phyloP scores from a whole-genome alignment of 2,113 vertebrate genomes.

The Casuarius casuarius region DNA sequence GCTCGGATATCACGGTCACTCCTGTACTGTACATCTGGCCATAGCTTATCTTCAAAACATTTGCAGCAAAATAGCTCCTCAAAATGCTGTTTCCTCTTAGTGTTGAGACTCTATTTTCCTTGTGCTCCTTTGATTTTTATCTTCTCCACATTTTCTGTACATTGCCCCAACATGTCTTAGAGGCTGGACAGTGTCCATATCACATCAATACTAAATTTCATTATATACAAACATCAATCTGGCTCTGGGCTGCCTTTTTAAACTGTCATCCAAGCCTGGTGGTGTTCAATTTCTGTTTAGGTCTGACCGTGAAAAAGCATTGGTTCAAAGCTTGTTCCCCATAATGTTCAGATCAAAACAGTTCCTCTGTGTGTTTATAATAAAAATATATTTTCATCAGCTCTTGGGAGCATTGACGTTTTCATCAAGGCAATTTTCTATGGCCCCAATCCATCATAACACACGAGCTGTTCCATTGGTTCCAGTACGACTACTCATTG shows the following conservation, averaged over 20 bases:
- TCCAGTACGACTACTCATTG: slow-evolving; percentile 48
- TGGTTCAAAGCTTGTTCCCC: slow-evolving; percentile 71
- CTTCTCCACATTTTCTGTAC: slow-evolving; percentile 29
- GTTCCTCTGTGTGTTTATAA: slow-evolving; percentile 72
- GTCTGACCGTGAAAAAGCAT: slow-evolving; percentile 71
- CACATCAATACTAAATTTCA: slow-evolving; percentile 70
- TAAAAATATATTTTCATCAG: slow-evolving; percentile 75
- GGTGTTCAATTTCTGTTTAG: slow-evolving; percentile 74
- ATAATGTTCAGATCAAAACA: slow-evolving; percentile 76
- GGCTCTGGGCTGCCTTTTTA: slow-evolving; percentile 69
- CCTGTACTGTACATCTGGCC: neutral
- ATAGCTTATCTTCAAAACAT: slow-evolving; percentile 17
- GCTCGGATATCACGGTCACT: neutral
- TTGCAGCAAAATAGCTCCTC: slow-evolving; percentile 1
- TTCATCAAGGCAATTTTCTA: slow-evolving; percentile 72
- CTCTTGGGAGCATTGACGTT: slow-evolving; percentile 70
- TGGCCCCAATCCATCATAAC: slow-evolving; percentile 69
- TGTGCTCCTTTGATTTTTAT: slow-evolving; percentile 48
- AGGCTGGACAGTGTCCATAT: slow-evolving; percentile 72
- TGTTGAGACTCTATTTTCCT: neutral
- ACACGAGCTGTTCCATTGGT: slow-evolving; percentile 56
- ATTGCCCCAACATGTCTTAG: slow-evolving; percentile 2
- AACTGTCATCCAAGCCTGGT: slow-evolving; percentile 66
- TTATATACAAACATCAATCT: slow-evolving; percentile 76
- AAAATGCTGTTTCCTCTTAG: neutral